Percentiles rank a stretch among this genome's conserved stretches.
Conservation (phyloP, 2,113 vertebrate genomes). For the Taxidea taxus region DNA sequence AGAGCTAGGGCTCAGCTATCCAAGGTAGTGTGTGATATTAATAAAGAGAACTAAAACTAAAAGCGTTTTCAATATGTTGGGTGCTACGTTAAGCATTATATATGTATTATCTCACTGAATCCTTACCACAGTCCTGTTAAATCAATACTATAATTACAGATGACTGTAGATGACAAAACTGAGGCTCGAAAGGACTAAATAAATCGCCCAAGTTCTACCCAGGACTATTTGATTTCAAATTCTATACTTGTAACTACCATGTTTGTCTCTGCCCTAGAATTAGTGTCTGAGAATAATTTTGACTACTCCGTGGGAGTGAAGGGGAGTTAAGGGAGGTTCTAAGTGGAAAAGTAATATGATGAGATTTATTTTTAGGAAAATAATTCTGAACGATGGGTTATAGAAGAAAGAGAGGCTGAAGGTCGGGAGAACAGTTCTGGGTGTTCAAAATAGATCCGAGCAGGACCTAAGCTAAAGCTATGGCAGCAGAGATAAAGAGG, state of each 20-base stretch:
- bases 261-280: neutral
- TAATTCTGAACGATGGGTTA: neutral
- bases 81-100: neutral
- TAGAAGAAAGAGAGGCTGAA: neutral
- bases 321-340: neutral
- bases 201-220: neutral
- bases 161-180: constrained; percentile 17
- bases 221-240: neutral
- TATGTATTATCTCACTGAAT: neutral
- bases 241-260: neutral
- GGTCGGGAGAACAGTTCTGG: neutral
- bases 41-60: neutral
- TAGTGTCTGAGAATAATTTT: neutral
- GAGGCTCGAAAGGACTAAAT: neutral
- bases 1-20: neutral
- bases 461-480: neutral
- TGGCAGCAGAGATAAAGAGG: neutral
- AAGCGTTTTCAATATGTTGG: constrained; percentile 18
- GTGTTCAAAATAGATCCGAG: neutral
- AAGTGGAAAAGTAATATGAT: neutral
- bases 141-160: neutral
- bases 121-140: neutral
- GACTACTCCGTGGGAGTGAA: neutral
- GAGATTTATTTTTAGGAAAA: constrained; percentile 4
- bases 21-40: neutral